phyloP scores from a whole-genome alignment of 2,797 vertebrate species.

The Mallotus villosus region DNA sequence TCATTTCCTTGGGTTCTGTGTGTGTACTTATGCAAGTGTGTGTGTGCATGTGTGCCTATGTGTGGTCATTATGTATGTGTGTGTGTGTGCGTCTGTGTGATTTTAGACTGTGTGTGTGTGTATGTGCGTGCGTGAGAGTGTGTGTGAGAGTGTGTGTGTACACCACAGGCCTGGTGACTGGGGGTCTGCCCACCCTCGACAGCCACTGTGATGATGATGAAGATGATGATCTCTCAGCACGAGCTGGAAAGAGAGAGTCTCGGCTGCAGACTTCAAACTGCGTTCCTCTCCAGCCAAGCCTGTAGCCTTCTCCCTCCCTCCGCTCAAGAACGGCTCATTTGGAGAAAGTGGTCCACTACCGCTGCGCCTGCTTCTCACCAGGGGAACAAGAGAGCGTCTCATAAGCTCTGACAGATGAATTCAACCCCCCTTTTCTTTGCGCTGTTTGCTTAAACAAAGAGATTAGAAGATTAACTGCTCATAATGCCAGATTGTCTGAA shows the following conservation, averaged over 20 bases:
- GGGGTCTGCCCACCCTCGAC: background rate
- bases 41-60: background rate
- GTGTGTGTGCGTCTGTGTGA: slow-evolving; percentile 20
- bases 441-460: slow-evolving; percentile 50
- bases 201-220: slow-evolving; percentile 9
- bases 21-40: background rate
- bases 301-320: slow-evolving; percentile 14
- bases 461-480: slow-evolving; percentile 61
- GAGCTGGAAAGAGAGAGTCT: background rate
- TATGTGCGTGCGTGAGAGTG: too few species aligned
- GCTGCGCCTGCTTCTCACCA: slow-evolving; percentile 14
- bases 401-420: slow-evolving; percentile 59
- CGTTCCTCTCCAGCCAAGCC: slow-evolving; percentile 36
- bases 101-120: background rate
- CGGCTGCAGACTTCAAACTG: slow-evolving; percentile 11
- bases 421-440: slow-evolving; percentile 5
- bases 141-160: background rate
- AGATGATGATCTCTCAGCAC: slow-evolving; percentile 3
- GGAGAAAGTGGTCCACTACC: slow-evolving; percentile 33
- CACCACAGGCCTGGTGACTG: background rate
- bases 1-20: slow-evolving; percentile 11
- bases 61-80: background rate
- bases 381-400: slow-evolving; percentile 54
- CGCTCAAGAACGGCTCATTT: slow-evolving; percentile 56
- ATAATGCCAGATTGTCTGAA: slow-evolving; percentile 58